Percentiles rank a stretch among this genome's conserved stretches.
Evolutionary conservation across 2,888 invertebrate species (phyloP).

Genomic region (Apamea sordens): DNA sequence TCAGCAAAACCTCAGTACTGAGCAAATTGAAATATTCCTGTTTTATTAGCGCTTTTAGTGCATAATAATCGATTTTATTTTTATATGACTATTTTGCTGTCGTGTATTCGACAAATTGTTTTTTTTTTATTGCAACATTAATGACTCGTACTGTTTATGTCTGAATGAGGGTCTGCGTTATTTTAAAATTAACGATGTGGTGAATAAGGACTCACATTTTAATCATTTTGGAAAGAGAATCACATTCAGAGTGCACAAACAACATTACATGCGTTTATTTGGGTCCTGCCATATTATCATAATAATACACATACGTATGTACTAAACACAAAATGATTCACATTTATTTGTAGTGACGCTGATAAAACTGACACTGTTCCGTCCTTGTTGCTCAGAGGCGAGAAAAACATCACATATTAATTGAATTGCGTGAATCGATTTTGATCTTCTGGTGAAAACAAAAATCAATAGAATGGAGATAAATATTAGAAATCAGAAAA

Average conservation of each 20-base stretch:
- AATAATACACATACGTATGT: constrained; percentile 1
- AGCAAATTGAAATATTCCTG: constrained; percentile 38
- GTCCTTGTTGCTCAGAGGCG: constrained; percentile 22
- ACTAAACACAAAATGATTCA: constrained; percentile 37
- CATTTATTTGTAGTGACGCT: constrained; percentile 45
- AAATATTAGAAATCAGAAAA: background rate
- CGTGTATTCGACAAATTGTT: constrained; percentile 30
- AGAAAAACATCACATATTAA: constrained; percentile 30
- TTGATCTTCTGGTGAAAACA: constrained; percentile 24
- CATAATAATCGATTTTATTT: constrained; percentile 30
- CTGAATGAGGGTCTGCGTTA: constrained; percentile 24
- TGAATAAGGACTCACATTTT: constrained; percentile 1
- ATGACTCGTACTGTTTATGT: constrained; percentile 37
- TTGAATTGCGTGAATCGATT: constrained; percentile 24
- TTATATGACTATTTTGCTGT: constrained; percentile 15
- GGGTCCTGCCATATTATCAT: constrained; percentile 23
- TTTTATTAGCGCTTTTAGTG: constrained; percentile 21
- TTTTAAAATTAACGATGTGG: constrained; percentile 9
- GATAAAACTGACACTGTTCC: constrained; percentile 40
- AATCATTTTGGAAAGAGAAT: constrained; percentile 10
- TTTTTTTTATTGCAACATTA: constrained; percentile 32
- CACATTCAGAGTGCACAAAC: constrained; percentile 8
- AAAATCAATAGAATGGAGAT: constrained; percentile 2
- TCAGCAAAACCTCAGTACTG: constrained; percentile 64
- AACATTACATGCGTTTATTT: constrained; percentile 37